Percentiles rank a stretch among this genome's conserved stretches.
These are phyloP conservation scores for Poeciliopsis turneri DNA, from an alignment of 2,797 vertebrate genomes.

Conservation along the genomic window DNA sequence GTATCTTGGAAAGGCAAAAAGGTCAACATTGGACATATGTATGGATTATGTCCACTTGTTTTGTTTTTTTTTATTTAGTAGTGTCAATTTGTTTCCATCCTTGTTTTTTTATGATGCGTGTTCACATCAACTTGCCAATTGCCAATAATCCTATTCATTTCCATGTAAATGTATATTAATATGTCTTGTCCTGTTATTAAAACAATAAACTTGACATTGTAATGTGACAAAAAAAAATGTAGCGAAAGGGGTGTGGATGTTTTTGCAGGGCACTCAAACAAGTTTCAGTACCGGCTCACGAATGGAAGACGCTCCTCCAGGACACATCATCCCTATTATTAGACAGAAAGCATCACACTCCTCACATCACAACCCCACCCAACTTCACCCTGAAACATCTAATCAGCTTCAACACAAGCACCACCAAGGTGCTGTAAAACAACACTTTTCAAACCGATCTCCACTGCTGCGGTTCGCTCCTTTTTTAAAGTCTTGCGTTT, in stretches of 20 bases:
- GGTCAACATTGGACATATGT: too few species aligned
- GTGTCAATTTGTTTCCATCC: too few species aligned
- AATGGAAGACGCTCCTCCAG: not conserved
- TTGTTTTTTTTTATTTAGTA: too few species aligned
- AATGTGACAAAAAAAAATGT: not conserved
- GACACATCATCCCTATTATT: constrained; percentile 16
- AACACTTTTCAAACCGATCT: not conserved
- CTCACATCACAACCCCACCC: constrained; percentile 7
- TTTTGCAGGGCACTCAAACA: not conserved
- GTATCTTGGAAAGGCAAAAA: too few species aligned
- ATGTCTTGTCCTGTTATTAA: too few species aligned
- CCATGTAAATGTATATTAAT: too few species aligned
- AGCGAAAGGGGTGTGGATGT: not conserved
- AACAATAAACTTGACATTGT: not conserved
- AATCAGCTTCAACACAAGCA: constrained; percentile 1
- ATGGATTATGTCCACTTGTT: too few species aligned
- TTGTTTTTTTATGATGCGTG: too few species aligned
- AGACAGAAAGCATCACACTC: constrained; percentile 12
- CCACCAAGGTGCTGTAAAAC: not conserved
- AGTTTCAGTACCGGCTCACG: not conserved
- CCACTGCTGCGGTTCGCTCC: not conserved
- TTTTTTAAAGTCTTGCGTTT: not conserved
- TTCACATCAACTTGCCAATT: too few species aligned
- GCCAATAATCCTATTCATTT: too few species aligned
- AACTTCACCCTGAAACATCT: constrained; percentile 6